These are phyloP conservation scores for Agrochola macilenta DNA, from an alignment of 2,888 invertebrate species.

Conservation along the genomic window DNA sequence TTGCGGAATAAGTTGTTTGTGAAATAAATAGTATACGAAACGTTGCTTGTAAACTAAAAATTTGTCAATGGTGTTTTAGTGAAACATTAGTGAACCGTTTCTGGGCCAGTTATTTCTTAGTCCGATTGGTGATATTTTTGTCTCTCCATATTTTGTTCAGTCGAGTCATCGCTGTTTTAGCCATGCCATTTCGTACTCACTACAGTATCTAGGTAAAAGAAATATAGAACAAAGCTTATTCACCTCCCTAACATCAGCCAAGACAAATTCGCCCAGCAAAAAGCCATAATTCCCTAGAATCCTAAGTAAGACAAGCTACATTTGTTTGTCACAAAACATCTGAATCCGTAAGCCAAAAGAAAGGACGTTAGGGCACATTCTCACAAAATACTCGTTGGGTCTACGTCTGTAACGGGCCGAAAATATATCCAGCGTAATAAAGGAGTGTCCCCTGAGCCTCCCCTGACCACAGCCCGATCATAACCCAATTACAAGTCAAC, in stretches of 20 bases:
- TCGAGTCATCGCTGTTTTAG: no score
- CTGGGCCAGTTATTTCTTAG: no score
- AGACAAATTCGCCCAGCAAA: constrained; percentile 16
- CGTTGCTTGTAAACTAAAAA: no score
- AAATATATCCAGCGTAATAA: constrained; percentile 76
- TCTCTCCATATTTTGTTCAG: no score
- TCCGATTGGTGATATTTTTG: no score
- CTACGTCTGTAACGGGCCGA: constrained; percentile 67
- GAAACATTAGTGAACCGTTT: no score
- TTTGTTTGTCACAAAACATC: constrained; percentile 45
- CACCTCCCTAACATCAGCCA: background rate
- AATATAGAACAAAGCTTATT: no score
- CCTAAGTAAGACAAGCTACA: constrained; percentile 25
- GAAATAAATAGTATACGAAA: no score
- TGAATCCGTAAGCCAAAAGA: constrained; percentile 43
- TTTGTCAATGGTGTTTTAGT: no score
- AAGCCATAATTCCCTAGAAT: constrained; percentile 14
- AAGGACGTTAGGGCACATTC: constrained; percentile 59
- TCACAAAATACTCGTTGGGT: constrained; percentile 64
- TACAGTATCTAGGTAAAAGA: no score
- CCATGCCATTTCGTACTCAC: no score
- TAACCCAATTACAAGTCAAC: constrained; percentile 82
- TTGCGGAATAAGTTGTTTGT: no score
- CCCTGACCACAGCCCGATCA: constrained; percentile 76
- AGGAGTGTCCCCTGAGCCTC: constrained; percentile 71